These are phyloP conservation scores for Apis dorsata DNA, from an alignment of 1,140 invertebrate species.

Conservation along the genomic window DNA sequence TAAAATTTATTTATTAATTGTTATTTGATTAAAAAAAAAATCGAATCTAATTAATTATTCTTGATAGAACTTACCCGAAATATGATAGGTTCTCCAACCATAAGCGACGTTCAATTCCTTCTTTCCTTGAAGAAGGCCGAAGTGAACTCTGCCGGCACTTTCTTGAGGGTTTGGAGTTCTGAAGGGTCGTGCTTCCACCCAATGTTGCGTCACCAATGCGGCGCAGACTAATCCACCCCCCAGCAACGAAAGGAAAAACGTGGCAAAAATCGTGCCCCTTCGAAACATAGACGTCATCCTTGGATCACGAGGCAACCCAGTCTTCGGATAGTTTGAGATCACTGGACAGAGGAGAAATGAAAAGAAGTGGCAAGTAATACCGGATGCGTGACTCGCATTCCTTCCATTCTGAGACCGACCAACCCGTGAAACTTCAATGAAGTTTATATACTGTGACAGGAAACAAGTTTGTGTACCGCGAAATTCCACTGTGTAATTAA, in stretches of 20 bases:
- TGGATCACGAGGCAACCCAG: slow-evolving; percentile 57
- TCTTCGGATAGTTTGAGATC: slow-evolving; percentile 50
- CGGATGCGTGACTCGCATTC: slow-evolving; percentile 24
- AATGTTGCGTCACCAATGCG: slow-evolving; percentile 92
- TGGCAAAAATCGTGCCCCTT: slow-evolving; percentile 91
- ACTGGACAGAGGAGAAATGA: slow-evolving; percentile 34
- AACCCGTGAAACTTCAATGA: slow-evolving; percentile 22
- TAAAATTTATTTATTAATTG: too few species aligned
- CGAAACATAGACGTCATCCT: slow-evolving; percentile 83
- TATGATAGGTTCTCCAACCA: slow-evolving; percentile 87
- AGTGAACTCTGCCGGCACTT: slow-evolving; percentile 89
- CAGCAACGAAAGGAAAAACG: slow-evolving; percentile 91
- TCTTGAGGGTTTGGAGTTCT: slow-evolving; percentile 84
- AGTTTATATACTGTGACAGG: slow-evolving; percentile 18
- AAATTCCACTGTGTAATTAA: slow-evolving; percentile 3
- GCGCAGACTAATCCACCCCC: slow-evolving; percentile 91
- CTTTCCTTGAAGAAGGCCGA: slow-evolving; percentile 91
- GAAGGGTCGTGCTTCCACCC: slow-evolving; percentile 89
- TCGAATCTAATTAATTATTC: background rate
- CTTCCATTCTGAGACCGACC: background rate
- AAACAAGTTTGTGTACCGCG: slow-evolving; percentile 12
- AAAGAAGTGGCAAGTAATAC: slow-evolving; percentile 22
- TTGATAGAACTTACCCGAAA: slow-evolving; percentile 82
- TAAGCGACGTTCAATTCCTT: slow-evolving; percentile 91
- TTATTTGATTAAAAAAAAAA: too few species aligned